These are phyloP conservation scores for Cyanoliseus patagonus DNA, from an alignment of 2,113 vertebrate species.

Conservation along the genomic window DNA sequence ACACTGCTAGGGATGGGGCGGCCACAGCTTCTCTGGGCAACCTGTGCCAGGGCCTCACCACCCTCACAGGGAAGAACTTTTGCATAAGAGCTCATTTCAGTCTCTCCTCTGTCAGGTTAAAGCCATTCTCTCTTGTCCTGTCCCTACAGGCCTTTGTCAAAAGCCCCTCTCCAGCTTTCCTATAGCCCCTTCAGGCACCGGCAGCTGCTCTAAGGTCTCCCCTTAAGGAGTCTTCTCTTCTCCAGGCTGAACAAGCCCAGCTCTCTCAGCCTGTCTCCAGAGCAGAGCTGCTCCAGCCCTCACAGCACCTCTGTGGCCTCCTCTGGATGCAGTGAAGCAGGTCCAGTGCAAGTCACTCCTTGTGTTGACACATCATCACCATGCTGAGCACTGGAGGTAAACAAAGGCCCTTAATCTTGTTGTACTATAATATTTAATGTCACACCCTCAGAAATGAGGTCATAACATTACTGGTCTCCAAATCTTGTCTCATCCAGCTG, in stretches of 20 bases:
- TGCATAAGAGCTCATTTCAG: not conserved
- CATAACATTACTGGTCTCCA: not conserved
- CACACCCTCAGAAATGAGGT: not conserved
- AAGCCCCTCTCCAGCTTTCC: not conserved
- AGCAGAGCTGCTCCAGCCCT: not conserved
- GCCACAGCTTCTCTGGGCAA: not conserved
- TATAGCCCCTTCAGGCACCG: not conserved
- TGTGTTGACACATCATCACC: too few species aligned
- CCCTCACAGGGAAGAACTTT: not conserved
- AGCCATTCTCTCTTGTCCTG: not conserved
- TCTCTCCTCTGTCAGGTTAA: not conserved
- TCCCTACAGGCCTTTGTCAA: not conserved
- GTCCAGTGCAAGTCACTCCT: not conserved
- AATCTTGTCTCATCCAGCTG: rapidly evolving
- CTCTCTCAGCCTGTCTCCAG: not conserved
- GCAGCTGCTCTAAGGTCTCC: not conserved
- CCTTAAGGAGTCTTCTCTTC: not conserved
- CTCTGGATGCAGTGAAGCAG: not conserved
- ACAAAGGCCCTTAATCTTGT: not conserved
- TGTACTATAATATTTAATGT: not conserved
- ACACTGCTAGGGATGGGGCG: too few species aligned
- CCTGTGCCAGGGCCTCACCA: not conserved
- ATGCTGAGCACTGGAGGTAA: not conserved
- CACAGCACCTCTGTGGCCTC: not conserved
- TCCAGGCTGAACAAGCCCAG: not conserved